Base-by-base conservation (phyloP, 2,888 invertebrate species). In the Torymus aiolomorphi region DNA sequence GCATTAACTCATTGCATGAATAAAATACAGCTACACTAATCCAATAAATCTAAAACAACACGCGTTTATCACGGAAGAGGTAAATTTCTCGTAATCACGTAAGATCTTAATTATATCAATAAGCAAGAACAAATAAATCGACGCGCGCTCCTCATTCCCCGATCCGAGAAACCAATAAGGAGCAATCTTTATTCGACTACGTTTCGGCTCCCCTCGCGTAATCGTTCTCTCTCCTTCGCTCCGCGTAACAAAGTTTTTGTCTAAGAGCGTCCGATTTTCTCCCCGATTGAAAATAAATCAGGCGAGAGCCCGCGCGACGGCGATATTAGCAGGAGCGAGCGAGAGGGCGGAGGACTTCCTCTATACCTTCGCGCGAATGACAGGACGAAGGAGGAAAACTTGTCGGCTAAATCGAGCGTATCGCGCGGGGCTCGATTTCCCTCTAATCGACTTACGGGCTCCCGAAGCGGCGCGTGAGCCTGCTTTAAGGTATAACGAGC, bases 401-500 rank as follows among this genome's bases (percentile, higher is more conserved):
- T 74, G 76, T 56, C 63, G 74, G 62, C 31, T 69, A 82, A 82
- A 82, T 82, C 80, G 82, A 82, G 80, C 82, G 80, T 78, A 72
- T 78, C 63, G 76, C 62, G 52, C 71, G 65, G 75, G 80, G 80
- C 63, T 82, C 78, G 82, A 82, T 82, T 82, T 80, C 78, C 73
- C 76, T 76, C 78, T 82, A 80, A 82, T 78, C 80, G 82, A 82
- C 80, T 82, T 82, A 82, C 52, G 61, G 42, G 42, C 51, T 54
- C 42, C 8, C 8, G 8, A 42, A 42, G 42, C 42, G 42, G 8
- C 42, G 42, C 42, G 42, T 42, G 42, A 42, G 42, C 42, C 42
- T 42, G 42, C 42, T 42, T 42, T 42, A 42, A 42, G 42, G 42
- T 42, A 65, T 31, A 76, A 76, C 69, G 72, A 80, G 72, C 66